These are phyloP conservation scores for Pemphigus obesinymphae DNA, from an alignment of 1,140 invertebrate species.

Conservation along the genomic window DNA sequence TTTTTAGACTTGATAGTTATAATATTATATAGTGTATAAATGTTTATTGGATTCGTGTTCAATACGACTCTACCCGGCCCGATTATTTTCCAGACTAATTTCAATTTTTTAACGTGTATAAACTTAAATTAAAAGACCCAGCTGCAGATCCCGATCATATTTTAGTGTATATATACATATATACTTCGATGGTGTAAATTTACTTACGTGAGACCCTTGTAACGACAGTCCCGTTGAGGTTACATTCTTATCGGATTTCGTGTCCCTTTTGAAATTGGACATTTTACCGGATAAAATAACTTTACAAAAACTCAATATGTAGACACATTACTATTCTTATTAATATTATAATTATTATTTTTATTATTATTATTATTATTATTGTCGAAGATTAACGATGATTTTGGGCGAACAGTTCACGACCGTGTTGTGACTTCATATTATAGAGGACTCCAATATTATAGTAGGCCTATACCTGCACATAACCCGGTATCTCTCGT, in stretches of 20 bases:
- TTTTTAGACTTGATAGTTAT: no score
- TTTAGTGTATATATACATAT: background rate
- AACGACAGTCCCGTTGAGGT: background rate
- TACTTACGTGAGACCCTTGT: background rate
- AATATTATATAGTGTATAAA: background rate
- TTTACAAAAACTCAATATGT: background rate
- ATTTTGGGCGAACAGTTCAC: background rate
- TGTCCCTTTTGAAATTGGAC: background rate
- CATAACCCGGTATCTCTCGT: background rate
- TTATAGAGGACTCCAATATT: background rate
- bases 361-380: background rate
- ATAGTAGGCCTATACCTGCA: background rate
- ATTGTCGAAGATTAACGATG: background rate
- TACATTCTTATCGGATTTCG: background rate
- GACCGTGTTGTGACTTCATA: background rate
- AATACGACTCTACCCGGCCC: no score
- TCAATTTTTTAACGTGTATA: no score
- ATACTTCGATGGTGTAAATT: background rate
- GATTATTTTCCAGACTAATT: no score
- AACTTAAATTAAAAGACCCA: no score
- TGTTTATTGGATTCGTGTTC: background rate
- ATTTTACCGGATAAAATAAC: background rate
- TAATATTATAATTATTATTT: no score
- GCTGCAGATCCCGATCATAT: no score
- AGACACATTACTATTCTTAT: background rate